Percentiles rank a stretch among this genome's conserved stretches.
Evolutionary conservation across 2,797 vertebrate species (phyloP).

Genomic region (Sebastes nivosus): DNA sequence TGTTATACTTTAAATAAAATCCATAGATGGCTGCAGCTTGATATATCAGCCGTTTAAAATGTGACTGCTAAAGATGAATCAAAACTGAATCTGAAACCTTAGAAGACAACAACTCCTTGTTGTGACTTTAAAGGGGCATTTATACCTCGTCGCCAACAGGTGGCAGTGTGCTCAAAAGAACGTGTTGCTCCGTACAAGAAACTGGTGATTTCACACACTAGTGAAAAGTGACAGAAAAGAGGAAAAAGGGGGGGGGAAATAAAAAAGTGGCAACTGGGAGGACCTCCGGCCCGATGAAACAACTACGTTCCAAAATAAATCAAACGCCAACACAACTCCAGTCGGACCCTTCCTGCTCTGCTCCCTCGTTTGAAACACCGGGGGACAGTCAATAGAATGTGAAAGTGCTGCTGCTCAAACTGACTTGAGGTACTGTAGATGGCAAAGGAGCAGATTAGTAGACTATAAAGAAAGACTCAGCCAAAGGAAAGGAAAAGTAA

Average conservation of each 20-base stretch:
- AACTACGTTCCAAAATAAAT: conserved; percentile 18
- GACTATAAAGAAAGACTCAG: conserved; percentile 39
- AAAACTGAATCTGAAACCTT: conserved; percentile 43
- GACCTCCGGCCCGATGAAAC: conserved; percentile 29
- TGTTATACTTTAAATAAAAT: conserved; percentile 74
- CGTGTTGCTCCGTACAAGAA: conserved; percentile 45
- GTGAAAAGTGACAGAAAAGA: conserved; percentile 67
- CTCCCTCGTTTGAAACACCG: conserved; percentile 30
- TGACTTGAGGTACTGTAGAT: conserved; percentile 79
- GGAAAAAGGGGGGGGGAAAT: background rate
- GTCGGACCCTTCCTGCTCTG: conserved; percentile 27
- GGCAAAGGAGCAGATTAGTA: conserved; percentile 54
- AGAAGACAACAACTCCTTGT: conserved; percentile 32
- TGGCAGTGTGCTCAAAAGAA: conserved; percentile 81
- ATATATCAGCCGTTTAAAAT: conserved; percentile 56
- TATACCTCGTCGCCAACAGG: conserved; percentile 71
- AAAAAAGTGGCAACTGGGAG: conserved; percentile 67
- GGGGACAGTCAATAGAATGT: conserved; percentile 44
- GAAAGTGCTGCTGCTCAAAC: conserved; percentile 80
- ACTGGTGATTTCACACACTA: conserved; percentile 59
- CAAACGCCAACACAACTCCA: conserved; percentile 16
- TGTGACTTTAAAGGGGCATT: conserved; percentile 53
- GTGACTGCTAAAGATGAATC: conserved; percentile 36
- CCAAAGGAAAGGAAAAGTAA: conserved; percentile 33
- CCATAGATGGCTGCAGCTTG: conserved; percentile 56